Base-by-base conservation (phyloP, 1,140 invertebrate genomes). In the Harlomillsia oculata region DNA sequence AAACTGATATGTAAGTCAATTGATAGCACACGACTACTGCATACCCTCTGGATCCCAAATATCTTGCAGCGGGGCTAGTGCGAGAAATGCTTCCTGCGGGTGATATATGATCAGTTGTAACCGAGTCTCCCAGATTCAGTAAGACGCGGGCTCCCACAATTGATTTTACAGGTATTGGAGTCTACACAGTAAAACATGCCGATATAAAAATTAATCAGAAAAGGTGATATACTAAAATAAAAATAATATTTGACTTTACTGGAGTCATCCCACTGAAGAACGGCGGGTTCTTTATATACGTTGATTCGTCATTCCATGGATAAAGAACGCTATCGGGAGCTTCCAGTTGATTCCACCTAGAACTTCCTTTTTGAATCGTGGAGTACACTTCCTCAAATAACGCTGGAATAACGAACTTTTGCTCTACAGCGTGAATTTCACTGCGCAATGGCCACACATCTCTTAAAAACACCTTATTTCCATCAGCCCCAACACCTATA, bases 91-190 rank as follows among this genome's bases (percentile, higher is more conserved):
- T 94, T 9, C 96, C 95, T 50, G 96, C 96, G 1, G 96, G 96
- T 28, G 91, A 96, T 52, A 99, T 99, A 71, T 98, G 96, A 76
- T 99, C 96, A 0, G 95, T 98, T 3, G 93, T 97, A 1, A 98
- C 90, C 0, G 90, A 95, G 72, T 98, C 93, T 1, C 91, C 90
- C 44, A 97, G 76, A 67, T 88, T 81, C 2, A 97, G 74, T 25
- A 98, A 26, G n/a, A 52, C 56, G 37, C 40, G 21, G 4, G 49
- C 56, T 29, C 46, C 16, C 6, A 11, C 20, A 46, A 59, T 59
- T 5, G 56, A 32, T 9, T 37, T 2, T 28, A 59, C 49, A 41
- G 56, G 29, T 8, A n/a, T 26, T 18, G 50, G 56, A 18, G 13
- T 39, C 49, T 59, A 41, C 2, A 18, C 8, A 45, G 23, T 30